These are phyloP conservation scores for Hyperopisus bebe DNA, from an alignment of 2,113 vertebrate species.

Conservation along the genomic window DNA sequence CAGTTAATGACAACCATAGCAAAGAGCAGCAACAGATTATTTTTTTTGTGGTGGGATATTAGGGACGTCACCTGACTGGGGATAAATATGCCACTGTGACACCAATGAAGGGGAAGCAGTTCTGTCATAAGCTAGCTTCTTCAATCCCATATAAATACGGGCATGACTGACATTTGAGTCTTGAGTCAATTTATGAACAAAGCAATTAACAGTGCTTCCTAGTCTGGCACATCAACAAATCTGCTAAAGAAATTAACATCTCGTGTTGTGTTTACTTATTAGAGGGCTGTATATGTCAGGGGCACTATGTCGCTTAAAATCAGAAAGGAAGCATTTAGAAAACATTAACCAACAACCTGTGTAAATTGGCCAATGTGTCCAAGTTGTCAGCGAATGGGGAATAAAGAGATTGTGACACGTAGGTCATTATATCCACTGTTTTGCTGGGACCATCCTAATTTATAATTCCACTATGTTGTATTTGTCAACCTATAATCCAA, in stretches of 20 bases:
- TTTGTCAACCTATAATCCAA: slow-evolving; percentile 41
- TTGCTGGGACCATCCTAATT: slow-evolving; percentile 34
- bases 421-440: neutral
- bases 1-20: slow-evolving; percentile 54
- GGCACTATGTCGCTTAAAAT: neutral
- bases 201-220: neutral
- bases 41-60: neutral
- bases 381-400: neutral
- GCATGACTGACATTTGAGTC: neutral
- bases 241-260: neutral
- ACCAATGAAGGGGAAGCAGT: neutral
- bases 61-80: neutral
- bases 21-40: slow-evolving; percentile 56
- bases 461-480: slow-evolving; percentile 46
- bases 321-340: neutral
- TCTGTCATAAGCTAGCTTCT: neutral
- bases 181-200: neutral
- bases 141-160: neutral
- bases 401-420: neutral
- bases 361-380: neutral
- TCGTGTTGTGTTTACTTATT: neutral
- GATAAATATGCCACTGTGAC: neutral
- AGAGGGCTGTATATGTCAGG: neutral
- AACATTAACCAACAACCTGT: neutral
- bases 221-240: neutral